Evolutionary conservation across 2,113 vertebrate species (phyloP), one percentile per base, ranked within the genome.

Genomic region (Calyptommatus sinebrachiatus): DNA sequence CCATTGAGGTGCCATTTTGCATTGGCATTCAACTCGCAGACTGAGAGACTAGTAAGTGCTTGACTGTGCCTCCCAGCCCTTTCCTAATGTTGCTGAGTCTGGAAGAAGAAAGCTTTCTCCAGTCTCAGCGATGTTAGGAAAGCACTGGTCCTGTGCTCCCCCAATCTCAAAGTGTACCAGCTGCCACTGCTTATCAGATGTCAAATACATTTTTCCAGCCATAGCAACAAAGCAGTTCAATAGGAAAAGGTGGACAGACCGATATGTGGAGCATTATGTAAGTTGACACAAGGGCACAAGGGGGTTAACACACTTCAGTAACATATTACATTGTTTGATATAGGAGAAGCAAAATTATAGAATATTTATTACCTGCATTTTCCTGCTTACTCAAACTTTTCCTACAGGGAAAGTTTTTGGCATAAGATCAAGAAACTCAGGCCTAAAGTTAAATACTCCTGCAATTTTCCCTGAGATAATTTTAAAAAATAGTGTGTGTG

Each of bases 291-390:
- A 76, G 41, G 67, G 67, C 68, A 78, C 65, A 71, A 16, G 53
- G 53, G 57, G 65, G 75, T 62, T 69, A 76, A n/a, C 53, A 31
- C 57, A 61, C 35, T 61, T 81, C n/a, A 48, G 10, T 76, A 29
- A 75, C 29, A 45, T 69, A 69, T 81, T 81, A 75, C 31, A 35
- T 66, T 18, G 73, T 67, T 75, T 45, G 22, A 57, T 61, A 46
- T 62, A 67, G 31, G 57, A 66, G 62, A 81, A 75, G 79, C 24
- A 76, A 76, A 41, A 81, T 70, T 81, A 70, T 41, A 31, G 53
- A 81, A 79, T 72, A 79, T 65, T 29, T 76, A 76, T 81, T 76
- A 75, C 73, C 53, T 41, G 70, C 45, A 76, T 76, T 70, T 81
- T 62, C 66, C 73, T 75, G 53, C 79, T 75, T 81, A 57, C 66